A percentile compares a stretch with the other conserved stretches of the same genome.
phyloP scores from a whole-genome alignment of 2,113 vertebrate genomes.

The Geococcyx californianus region DNA sequence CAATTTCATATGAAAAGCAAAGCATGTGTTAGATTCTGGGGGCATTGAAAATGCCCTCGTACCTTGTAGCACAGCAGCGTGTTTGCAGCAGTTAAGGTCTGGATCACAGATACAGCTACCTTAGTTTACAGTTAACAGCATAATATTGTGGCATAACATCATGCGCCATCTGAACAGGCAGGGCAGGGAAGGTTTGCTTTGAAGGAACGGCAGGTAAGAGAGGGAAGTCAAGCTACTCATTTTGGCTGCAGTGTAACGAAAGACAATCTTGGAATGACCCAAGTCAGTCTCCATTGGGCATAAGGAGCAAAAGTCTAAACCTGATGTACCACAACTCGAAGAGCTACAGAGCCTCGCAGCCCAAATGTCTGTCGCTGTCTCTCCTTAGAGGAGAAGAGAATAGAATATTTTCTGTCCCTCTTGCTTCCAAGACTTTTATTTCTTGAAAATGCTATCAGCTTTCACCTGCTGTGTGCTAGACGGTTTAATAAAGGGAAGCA shows the following conservation, averaged over 20 bases:
- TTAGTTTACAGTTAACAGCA: neutral
- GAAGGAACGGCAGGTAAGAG: neutral
- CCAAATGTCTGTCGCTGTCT: neutral
- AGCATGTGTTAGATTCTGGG: neutral
- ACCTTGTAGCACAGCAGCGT: neutral
- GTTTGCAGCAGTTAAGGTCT: neutral
- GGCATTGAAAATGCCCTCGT: neutral
- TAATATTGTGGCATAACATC: neutral
- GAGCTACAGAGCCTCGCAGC: fast-evolving
- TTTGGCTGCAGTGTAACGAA: neutral
- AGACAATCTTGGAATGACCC: neutral
- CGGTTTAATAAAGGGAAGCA: neutral
- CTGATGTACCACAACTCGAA: neutral
- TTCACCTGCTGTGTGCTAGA: neutral
- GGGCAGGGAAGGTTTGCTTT: neutral
- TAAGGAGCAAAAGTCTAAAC: neutral
- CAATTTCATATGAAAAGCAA: neutral
- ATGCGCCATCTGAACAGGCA: neutral
- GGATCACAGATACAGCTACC: neutral
- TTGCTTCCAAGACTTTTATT: neutral
- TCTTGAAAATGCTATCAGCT: neutral
- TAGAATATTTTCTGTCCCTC: neutral
- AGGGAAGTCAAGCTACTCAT: neutral
- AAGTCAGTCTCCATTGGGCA: neutral
- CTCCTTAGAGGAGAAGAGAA: neutral